Base-by-base conservation (phyloP, 2,888 invertebrate species). In the Drosophila mettleri region DNA sequence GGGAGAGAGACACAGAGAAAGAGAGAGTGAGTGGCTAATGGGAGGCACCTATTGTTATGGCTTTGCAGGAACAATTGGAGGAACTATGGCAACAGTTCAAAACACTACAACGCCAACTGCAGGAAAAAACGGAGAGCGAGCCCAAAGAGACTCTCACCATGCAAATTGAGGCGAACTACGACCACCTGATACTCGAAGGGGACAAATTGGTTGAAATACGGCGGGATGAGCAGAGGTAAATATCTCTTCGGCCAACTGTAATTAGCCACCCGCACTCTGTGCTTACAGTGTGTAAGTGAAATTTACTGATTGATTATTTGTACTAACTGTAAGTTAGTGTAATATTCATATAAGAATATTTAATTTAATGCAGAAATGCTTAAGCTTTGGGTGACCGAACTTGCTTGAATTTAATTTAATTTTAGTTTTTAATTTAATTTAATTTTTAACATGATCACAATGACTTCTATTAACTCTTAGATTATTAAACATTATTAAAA, bases 141-240 rank as follows among this genome's bases (percentile, higher is more conserved):
- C 89, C 90, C 20, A 91, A 89, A 38, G 92, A 92, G 77, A 78
- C 91, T 2, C 69, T 92, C 41, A 84, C 90, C 51, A 89, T 92
- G 92, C 85, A 92, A 83, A 92, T 92, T 41, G 92, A 92, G 69
- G 89, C 90, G 41, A 92, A 92, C 70, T 92, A 92, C 49, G 92
- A 92, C 81, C 91, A 91, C 54, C 73, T 92, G 22, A 91, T 92
- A 67, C 66, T 82, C 1, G 92, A 92, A 63, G 92, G 92, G 14
- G 92, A 92, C 66, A 91, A 90, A 38, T 67, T 92, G 59, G 87
- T 90, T 39, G 90, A 90, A 64, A 86, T 92, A 78, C 75, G 92
- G n/a, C 79, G 89, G 27, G 80, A 84, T 20, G 92, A 92, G 67
- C 86, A 79, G 45, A 90, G 86, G 92, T 92, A 66, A 58, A 63